Evolutionary conservation across 2,797 vertebrate species (phyloP).

Genomic region (Psittacula derbiana): DNA sequence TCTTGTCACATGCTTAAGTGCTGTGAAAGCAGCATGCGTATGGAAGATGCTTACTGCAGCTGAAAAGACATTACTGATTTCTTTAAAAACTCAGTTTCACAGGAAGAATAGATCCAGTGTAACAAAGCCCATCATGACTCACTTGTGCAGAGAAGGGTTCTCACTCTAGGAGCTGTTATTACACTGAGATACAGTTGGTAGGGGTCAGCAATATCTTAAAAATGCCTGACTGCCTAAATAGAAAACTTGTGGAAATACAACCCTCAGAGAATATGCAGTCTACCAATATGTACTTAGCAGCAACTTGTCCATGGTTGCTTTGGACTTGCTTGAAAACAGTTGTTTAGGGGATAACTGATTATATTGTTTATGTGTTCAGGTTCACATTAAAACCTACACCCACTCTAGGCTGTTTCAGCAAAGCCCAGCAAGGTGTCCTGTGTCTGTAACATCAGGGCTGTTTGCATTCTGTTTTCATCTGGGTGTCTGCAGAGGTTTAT

Average conservation of each 20-base stretch:
- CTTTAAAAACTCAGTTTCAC: neutral
- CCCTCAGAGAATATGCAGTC: neutral
- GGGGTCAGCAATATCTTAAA: neutral
- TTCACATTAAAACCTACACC: neutral
- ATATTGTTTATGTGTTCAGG: neutral
- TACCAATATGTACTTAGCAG: neutral
- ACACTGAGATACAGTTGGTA: neutral
- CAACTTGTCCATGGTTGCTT: neutral
- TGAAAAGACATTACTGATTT: neutral
- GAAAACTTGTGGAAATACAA: neutral
- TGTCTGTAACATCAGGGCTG: neutral
- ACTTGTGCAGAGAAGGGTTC: neutral
- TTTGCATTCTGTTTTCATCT: neutral
- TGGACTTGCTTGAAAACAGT: neutral
- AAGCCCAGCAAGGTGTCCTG: neutral
- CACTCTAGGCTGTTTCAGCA: neutral
- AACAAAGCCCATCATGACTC: neutral
- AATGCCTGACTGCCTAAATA: neutral
- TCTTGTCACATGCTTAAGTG: neutral
- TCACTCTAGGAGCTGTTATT: neutral
- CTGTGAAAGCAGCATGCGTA: neutral
- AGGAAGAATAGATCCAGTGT: neutral
- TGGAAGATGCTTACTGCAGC: neutral
- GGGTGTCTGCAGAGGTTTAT: rapidly evolving
- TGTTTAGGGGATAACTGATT: neutral